Base-by-base conservation (phyloP, 2,113 vertebrate genomes). In the Larimichthys polyactis region DNA sequence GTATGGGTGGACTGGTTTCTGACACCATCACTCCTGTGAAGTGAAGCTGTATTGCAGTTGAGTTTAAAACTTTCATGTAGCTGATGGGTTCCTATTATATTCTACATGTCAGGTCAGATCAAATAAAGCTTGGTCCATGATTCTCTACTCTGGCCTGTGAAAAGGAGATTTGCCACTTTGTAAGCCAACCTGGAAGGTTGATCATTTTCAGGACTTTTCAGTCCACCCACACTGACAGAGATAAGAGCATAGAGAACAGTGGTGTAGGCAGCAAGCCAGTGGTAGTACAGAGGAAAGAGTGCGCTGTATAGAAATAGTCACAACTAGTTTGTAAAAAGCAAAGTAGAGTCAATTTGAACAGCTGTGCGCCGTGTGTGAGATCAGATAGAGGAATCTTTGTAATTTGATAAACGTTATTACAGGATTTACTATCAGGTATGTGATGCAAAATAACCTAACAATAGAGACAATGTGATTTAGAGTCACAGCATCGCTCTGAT, bases 161-260 rank as follows among this genome's bases (percentile, higher is more conserved):
- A 81, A 71, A 36, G 15, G 27, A 80, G 78, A 20, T 73, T 78
- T 68, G 71, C 51, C 55, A 72, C 51, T 89, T 82, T 80, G 3
- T 62, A 48, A 85, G 83, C 44, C 71, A 78, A 79, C 36, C 67
- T 66, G 75, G 44, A 54, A 77, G 83, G 76, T 24, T 71, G 67
- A 87, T 27, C 49, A 14, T 70, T 79, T 72, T 71, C 60, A 57
- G 27, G 59, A 66, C n/a, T 75, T 75, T 78, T 73, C 69, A 62
- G 71, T 81, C 66, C 63, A 46, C 82, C 83, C 85, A 85, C 83
- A 67, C 85, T 51, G 58, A 77, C 52, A 55, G 73, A 86, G 70
- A 64, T 40, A 62, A 73, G 79, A 88, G 84, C 84, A n/a, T 8
- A n/a, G 54, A 84, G 78, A 32, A 66, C 12, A 78, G 75, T 27